Conservation (phyloP, 1,140 invertebrate genomes). For the Drosophila elegans region DNA sequence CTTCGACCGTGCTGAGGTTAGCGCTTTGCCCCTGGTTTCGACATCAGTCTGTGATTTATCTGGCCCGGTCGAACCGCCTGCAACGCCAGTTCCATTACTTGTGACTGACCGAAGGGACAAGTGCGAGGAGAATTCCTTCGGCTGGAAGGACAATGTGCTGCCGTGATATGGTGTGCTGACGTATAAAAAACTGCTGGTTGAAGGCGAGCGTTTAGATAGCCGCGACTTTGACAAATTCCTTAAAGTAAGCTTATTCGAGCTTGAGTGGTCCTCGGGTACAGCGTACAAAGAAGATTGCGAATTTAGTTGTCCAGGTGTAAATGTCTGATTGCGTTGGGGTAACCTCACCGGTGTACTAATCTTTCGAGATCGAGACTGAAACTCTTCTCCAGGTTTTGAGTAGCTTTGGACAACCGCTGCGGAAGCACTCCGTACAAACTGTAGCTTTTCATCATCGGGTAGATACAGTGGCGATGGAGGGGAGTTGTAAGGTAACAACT, state of each 20-base stretch:
- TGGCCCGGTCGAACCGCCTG: constrained; percentile 30
- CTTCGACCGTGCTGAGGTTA: constrained; percentile 85
- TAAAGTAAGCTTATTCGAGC: constrained; percentile 62
- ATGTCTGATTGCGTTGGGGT: constrained; percentile 84
- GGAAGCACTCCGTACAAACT: constrained; percentile 86
- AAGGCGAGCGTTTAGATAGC: constrained; percentile 88
- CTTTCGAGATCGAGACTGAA: no score
- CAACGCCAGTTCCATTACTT: constrained; percentile 55
- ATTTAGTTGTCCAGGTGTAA: constrained; percentile 86
- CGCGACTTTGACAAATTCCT: constrained; percentile 76
- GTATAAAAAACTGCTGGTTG: constrained; percentile 92
- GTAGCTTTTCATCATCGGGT: constrained; percentile 73
- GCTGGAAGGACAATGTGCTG: constrained; percentile 91
- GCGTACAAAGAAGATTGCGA: constrained; percentile 87
- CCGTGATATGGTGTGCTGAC: constrained; percentile 93
- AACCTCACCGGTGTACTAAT: constrained; percentile 85
- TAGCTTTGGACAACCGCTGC: constrained; percentile 68
- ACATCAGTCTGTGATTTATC: constrained; percentile 35
- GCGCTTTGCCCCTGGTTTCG: constrained; percentile 61
- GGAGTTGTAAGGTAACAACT: constrained; percentile 60
- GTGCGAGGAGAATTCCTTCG: constrained; percentile 91
- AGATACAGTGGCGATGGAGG: constrained; percentile 69
- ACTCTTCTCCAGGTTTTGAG: no score
- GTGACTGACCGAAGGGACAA: constrained; percentile 89
- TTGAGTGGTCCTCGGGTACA: constrained; percentile 86